Base-by-base conservation (phyloP, 2,888 invertebrate genomes). In the Drosophila mulleri region DNA sequence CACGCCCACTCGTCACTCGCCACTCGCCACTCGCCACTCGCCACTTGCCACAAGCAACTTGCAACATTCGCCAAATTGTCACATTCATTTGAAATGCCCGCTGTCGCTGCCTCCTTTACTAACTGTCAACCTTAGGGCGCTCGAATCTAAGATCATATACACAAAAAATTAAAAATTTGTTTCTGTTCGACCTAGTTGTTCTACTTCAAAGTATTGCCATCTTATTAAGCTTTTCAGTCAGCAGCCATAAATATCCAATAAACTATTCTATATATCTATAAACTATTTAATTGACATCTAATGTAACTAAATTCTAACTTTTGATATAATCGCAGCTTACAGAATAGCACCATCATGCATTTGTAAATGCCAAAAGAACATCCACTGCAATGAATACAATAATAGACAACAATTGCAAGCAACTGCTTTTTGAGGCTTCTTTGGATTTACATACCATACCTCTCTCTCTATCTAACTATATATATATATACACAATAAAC, bases 301-400 rank as follows among this genome's bases (percentile, higher is more conserved):
- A 90, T 74, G 54, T 75, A 71, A 73, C 71, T 67, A 68, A 68
- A 69, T 75, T 75, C 62, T 62, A 74, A 63, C 63, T 80, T 81
- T 82, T 72, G 74, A 76, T 83, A 82, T 77, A 76, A 81, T 82
- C 86, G 78, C 91, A 93, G 93, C 91, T 92, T 92, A 88, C 93
- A 93, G 91, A 93, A 93, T 91, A 93, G 92, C 91, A 93, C 93
- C 89, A 91, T 93, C 80, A 93, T 93, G 93, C 93, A 93, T 91
- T 92, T 93, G 66, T 93, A 93, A 93, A 88, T 83, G 79, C 67
- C 16, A 65, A 69, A 69, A 48, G 29, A 66, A 53, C 41, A 72
- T 14, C 50, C 32, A 50, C 45, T 68, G 39, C 47, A 32, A 50
- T 20, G 32, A 59, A 56, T 35, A 35, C 54, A 65, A 60, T 48